Evolutionary conservation across 2,888 invertebrate species (phyloP).

Genomic region (Neoaliturus tenellus): DNA sequence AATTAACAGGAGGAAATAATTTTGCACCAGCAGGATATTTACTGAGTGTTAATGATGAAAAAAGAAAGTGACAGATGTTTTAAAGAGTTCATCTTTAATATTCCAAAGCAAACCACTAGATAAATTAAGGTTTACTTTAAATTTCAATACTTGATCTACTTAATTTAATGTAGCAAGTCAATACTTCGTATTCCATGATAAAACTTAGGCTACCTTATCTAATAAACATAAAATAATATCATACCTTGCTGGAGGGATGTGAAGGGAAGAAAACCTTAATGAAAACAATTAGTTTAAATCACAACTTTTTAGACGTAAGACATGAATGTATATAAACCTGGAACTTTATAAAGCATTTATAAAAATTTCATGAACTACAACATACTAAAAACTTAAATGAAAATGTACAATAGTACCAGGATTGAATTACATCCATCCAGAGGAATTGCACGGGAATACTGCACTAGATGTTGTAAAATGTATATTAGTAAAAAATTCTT

Average conservation of each 20-base stretch:
- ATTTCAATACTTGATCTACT: background rate
- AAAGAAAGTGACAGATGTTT: background rate
- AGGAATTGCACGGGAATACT: too few species aligned
- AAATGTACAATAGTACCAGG: too few species aligned
- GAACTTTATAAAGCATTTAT: too few species aligned
- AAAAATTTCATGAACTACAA: too few species aligned
- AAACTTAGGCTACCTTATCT: background rate
- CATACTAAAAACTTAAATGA: too few species aligned
- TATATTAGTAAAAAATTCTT: too few species aligned
- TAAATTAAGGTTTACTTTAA: background rate
- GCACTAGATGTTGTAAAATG: too few species aligned
- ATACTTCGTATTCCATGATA: background rate
- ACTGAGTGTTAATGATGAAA: conserved; percentile 31
- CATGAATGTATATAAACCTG: too few species aligned
- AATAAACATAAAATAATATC: background rate
- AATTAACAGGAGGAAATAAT: too few species aligned
- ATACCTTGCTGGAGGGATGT: background rate
- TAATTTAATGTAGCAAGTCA: background rate
- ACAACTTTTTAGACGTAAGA: too few species aligned
- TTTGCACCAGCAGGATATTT: conserved; percentile 1
- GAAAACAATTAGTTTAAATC: background rate
- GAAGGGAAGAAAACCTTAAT: background rate
- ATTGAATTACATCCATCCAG: too few species aligned
- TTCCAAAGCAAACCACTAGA: background rate
- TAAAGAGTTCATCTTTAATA: background rate